Percentiles rank a stretch among this genome's conserved stretches.
These are phyloP conservation scores for Fulmarus glacialis DNA, from an alignment of 2,113 vertebrate species.

Conservation along the genomic window DNA sequence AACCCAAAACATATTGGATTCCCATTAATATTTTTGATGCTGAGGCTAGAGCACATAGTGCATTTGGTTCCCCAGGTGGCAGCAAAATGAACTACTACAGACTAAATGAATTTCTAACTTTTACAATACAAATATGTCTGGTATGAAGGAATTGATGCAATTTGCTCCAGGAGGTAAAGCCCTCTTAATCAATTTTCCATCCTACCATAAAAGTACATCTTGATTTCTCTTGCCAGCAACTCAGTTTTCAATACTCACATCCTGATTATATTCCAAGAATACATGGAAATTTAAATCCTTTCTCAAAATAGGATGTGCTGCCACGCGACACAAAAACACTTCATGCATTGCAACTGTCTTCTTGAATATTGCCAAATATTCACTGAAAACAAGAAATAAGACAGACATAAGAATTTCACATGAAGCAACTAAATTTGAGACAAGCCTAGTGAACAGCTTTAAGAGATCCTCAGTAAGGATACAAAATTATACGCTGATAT, in stretches of 20 bases:
- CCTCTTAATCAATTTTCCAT: conserved; percentile 41
- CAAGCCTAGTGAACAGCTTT: conserved; percentile 30
- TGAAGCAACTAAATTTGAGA: background rate
- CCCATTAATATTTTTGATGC: background rate
- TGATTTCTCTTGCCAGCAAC: background rate
- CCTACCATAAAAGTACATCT: conserved; percentile 19
- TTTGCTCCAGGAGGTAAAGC: conserved; percentile 41
- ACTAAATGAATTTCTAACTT: background rate
- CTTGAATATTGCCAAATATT: conserved; percentile 99
- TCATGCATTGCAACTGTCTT: conserved; percentile 99
- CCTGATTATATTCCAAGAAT: conserved; percentile 99
- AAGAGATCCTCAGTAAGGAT: background rate
- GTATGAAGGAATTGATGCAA: background rate
- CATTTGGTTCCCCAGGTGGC: background rate
- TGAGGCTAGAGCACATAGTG: background rate
- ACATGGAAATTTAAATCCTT: conserved; percentile 99
- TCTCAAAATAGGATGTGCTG: conserved; percentile 95
- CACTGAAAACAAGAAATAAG: conserved; percentile 80
- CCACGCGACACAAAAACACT: conserved; percentile 96
- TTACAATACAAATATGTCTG: background rate
- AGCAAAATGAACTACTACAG: background rate
- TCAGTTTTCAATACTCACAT: conserved; percentile 85
- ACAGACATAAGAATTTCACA: conserved; percentile 9
- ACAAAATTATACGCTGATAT: conserved; percentile 16
- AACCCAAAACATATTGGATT: background rate